Base-by-base conservation (phyloP, 2,113 vertebrate species). In the Pangasianodon hypophthalmus region DNA sequence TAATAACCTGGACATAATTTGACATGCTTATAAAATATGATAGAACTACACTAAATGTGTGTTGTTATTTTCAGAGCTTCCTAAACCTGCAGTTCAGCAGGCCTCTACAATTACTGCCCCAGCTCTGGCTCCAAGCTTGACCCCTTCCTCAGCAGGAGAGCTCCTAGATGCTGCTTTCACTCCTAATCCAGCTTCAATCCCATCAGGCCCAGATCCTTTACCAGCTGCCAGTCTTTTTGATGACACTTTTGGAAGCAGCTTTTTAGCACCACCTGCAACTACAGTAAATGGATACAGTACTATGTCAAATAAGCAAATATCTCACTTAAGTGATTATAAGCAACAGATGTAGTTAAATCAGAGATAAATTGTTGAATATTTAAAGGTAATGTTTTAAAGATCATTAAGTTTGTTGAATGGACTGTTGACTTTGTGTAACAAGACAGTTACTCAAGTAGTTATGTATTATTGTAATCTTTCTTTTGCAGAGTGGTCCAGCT, bases 181-280 rank as follows among this genome's bases (percentile, higher is more conserved):
- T n/a, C 46, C 93, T 24, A 83, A 90, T 86, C 90, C 90, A 32
- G 14, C 80, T 4, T 6, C 91, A 62, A 92, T 89, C 37, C 73
- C 81, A 26, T 93, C 91, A 24, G 90, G 88, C 9, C 89, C 73
- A 85, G 88, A 88, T 21, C 79, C 86, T 85, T 91, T 62, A 58
- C 19, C 85, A 85, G 86, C 56, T 84, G 94, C 96, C 7, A 91
- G 80, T 83, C 92, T 94, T 11, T 97, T 98, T 93, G 97, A 98
- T 94, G 94, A 97, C 58, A 94, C 96, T 44, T 97, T 97, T 92
- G 96, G 96, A 92, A 92, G 92, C 67, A 94, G 94, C 77, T 69
- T 91, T n/a, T 98, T 97, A 91, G 91, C 91, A 2, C 92, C 95
- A 10, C 91, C 93, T 81, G 92, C 94, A 92, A 87, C 92, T 62